These are phyloP conservation scores for Galagoides demidoff DNA, from an alignment of 2,797 vertebrate genomes.

Conservation along the genomic window DNA sequence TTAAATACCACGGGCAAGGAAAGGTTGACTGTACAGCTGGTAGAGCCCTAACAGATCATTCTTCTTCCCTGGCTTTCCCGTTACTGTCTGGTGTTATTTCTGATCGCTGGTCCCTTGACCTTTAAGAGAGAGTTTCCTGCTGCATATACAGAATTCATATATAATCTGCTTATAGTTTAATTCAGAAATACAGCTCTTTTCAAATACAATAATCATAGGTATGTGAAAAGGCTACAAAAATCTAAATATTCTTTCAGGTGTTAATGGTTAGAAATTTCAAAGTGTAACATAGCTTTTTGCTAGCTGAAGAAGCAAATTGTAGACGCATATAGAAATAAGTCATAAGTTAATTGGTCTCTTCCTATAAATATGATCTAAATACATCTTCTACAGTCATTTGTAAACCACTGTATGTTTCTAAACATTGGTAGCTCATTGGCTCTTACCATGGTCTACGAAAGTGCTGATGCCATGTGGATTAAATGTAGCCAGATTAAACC, in stretches of 20 bases:
- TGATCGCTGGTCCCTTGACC: slow-evolving; percentile 67
- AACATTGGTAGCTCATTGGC: not conserved
- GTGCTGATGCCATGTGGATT: slow-evolving; percentile 95
- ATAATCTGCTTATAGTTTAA: slow-evolving; percentile 64
- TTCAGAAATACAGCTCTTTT: slow-evolving; percentile 51
- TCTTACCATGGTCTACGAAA: slow-evolving; percentile 89
- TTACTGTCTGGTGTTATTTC: slow-evolving; percentile 61
- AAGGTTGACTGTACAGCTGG: slow-evolving; percentile 63
- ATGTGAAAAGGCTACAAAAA: slow-evolving; percentile 62
- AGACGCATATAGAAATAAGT: slow-evolving; percentile 51
- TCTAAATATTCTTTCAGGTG: slow-evolving; percentile 52
- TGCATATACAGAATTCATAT: slow-evolving; percentile 59
- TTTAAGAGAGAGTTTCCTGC: slow-evolving; percentile 62
- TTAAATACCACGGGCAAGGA: slow-evolving; percentile 55
- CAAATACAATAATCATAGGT: slow-evolving; percentile 38
- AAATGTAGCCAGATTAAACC: slow-evolving; percentile 91
- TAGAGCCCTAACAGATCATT: not conserved
- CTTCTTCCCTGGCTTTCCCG: slow-evolving; percentile 23
- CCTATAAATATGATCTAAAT: not conserved
- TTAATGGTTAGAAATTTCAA: slow-evolving; percentile 58
- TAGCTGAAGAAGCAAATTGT: slow-evolving; percentile 28
- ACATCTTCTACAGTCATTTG: slow-evolving; percentile 29
- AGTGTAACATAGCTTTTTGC: not conserved
- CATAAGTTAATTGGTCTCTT: slow-evolving; percentile 32
- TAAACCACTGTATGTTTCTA: not conserved